phyloP scores from a whole-genome alignment of 2,888 invertebrate genomes.

The Chrysomela aeneicollis region DNA sequence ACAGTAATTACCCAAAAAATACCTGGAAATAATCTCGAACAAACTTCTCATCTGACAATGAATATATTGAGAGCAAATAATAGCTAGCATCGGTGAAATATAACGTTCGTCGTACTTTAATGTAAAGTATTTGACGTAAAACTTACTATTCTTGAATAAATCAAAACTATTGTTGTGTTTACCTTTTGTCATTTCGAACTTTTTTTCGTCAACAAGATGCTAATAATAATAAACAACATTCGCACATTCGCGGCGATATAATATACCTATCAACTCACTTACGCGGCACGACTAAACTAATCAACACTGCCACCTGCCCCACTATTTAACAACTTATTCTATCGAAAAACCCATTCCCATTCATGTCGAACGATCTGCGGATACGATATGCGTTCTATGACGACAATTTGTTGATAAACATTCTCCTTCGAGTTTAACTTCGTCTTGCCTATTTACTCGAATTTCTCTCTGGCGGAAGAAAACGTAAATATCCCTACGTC shows the following conservation, averaged over 20 bases:
- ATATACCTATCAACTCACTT: background rate
- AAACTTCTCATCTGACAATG: too few species aligned
- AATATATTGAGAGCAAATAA: too few species aligned
- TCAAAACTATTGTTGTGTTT: background rate
- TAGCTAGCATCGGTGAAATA: too few species aligned
- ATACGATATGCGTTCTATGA: background rate
- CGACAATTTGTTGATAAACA: background rate
- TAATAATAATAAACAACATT: background rate
- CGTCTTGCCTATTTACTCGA: too few species aligned
- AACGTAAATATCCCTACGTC: too few species aligned
- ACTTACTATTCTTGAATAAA: too few species aligned
- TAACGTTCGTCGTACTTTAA: too few species aligned
- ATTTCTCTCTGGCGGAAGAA: too few species aligned
- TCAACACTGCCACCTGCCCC: constrained; percentile 3
- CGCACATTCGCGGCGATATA: background rate
- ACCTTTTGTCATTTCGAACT: background rate
- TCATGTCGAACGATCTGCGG: background rate
- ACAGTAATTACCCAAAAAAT: too few species aligned
- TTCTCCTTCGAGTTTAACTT: background rate
- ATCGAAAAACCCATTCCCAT: background rate
- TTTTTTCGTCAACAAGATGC: background rate
- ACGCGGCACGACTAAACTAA: constrained; percentile 1
- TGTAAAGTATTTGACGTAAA: too few species aligned
- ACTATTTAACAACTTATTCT: background rate
- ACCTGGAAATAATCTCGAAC: too few species aligned